phyloP scores from a whole-genome alignment of 2,888 invertebrate species.

The Xanthorhoe spadicearia region DNA sequence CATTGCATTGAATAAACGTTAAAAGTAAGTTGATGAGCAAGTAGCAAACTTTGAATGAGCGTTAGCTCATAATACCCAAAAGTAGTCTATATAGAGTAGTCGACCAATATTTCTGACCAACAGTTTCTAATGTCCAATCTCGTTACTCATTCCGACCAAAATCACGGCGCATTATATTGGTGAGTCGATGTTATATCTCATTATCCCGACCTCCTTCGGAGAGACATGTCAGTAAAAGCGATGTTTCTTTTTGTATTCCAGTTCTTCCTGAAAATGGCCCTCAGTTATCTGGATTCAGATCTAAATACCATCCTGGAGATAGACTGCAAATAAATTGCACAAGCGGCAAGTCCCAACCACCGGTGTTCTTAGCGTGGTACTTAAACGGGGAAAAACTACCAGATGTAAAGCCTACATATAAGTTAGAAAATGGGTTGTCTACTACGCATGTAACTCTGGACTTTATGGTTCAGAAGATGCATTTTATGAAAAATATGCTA shows the following conservation, averaged over 20 bases:
- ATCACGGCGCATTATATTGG: too few relatives aligned
- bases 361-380: conserved; percentile 91
- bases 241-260: conserved; percentile 56
- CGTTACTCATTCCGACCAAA: too few relatives aligned
- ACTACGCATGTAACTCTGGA: conserved; percentile 88
- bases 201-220: too few relatives aligned
- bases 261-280: conserved; percentile 91
- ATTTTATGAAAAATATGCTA: conserved; percentile 90
- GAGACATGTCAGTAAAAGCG: background rate
- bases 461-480: conserved; percentile 88
- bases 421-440: conserved; percentile 78
- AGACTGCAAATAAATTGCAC: conserved; percentile 90
- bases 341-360: conserved; percentile 90
- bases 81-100: too few relatives aligned
- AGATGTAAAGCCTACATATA: conserved; percentile 59
- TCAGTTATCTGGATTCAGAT: conserved; percentile 88
- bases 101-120: too few relatives aligned
- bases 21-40: too few relatives aligned
- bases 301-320: conserved; percentile 90
- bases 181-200: too few relatives aligned
- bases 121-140: too few relatives aligned
- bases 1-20: too few relatives aligned
- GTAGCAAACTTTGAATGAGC: too few relatives aligned
- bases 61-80: too few relatives aligned
- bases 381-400: conserved; percentile 90